phyloP scores from a whole-genome alignment of 2,797 vertebrate genomes.

The Labeo calbasu region DNA sequence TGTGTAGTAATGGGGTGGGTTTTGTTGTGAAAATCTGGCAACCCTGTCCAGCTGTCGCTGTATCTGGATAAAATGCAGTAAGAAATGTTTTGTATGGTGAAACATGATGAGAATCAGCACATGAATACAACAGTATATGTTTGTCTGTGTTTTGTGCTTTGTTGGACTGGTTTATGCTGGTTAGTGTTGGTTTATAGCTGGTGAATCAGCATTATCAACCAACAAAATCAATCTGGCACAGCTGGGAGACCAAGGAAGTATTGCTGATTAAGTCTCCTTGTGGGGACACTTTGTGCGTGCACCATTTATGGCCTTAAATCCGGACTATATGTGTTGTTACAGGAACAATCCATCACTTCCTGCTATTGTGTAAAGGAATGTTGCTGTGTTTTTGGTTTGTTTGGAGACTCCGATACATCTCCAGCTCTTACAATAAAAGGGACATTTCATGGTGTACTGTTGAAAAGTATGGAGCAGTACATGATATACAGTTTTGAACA shows the following conservation, averaged over 20 bases:
- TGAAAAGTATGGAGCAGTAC: background rate
- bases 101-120: no score
- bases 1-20: no score
- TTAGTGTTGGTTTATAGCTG: background rate
- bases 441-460: constrained; percentile 20
- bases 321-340: constrained; percentile 28
- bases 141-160: background rate
- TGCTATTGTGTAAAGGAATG: constrained; percentile 76
- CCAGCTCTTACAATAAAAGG: constrained; percentile 33
- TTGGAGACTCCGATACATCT: constrained; percentile 51
- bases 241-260: background rate
- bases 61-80: no score
- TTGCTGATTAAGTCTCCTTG: background rate
- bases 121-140: no score
- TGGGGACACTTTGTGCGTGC: background rate
- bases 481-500: background rate
- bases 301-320: constrained; percentile 18
- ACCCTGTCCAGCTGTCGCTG: no score
- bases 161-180: background rate
- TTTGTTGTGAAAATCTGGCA: no score
- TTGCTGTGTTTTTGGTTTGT: constrained; percentile 55
- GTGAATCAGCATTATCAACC: background rate
- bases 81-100: no score
- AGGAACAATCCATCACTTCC: constrained; percentile 70
- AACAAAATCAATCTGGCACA: background rate